Evolutionary conservation across 2,113 vertebrate genomes (phyloP), one percentile per base, ranked within the genome.

Genomic region (Microcebus tavaratra): DNA sequence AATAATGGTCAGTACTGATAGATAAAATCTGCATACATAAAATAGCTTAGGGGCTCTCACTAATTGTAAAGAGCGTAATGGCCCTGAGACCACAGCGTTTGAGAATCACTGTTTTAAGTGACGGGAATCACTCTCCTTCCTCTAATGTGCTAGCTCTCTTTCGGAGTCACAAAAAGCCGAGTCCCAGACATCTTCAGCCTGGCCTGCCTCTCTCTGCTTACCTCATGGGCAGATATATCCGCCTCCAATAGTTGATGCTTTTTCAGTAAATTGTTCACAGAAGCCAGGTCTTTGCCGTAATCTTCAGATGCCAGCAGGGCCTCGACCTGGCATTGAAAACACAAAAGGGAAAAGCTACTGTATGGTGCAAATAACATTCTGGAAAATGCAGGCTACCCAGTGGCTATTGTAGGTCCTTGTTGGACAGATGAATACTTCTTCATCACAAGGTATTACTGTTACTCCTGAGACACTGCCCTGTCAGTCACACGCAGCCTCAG

Each of bases 141-240:
- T 48, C 17, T 5, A 8, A 1, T 0, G 15, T 1, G 1, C 86
- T 12, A 2, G n/a, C 6, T 59, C 45, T 20, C 45, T n/a, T 39
- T 6, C 3, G 34, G 17, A 36, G 61, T 14, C 31, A 12, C 4
- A 12, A 8, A 17, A 18, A 36, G 42, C 14, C 0, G 4, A 4
- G 42, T 8, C 17, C 59, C 27, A 29, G 31, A 76, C 12, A 23
- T 39, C 65, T 39, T 6, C 4, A 65, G 34, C 29, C 5, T 11
- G n/a, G 34, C 4, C 92, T 88, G 45, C 6, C 59, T 12, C n/a
- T 50, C 48, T 42, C 84, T 1, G 3, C 86, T 88, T 97, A 99
- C 99, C 99, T 99, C 99, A 17, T 99, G 99, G 92, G 99, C 99
- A 82, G 99, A 99, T 96, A 99, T 99, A 76, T 99, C 99, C 0